Base-by-base conservation (phyloP, 1,140 invertebrate genomes). In the Protaetia brevitarsis region DNA sequence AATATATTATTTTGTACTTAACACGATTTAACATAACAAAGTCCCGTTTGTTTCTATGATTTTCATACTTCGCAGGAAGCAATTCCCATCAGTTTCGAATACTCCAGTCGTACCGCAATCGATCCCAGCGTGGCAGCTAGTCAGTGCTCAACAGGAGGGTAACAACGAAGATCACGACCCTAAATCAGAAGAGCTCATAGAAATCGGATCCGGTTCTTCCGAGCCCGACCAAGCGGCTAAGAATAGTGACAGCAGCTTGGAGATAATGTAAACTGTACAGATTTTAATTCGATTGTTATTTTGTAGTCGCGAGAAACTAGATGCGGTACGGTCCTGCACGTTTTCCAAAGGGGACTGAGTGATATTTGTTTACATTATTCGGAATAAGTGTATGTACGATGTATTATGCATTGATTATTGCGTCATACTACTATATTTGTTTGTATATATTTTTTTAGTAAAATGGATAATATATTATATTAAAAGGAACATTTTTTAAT, bases 41-140 rank as follows among this genome's bases (percentile, higher is more conserved):
- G 8, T 5, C 6, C n/a, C 5, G 31, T 26, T 13, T 26, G 37
- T 31, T 16, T 45, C 16, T 62, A 57, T 64, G n/a, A 64, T 62
- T 63, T 68, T 63, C 51, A 57, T 70, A 65, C 56, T 26, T 29
- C 76, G 58, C 72, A 88, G 88, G 69, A 91, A 89, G 77, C 89
- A 91, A 78, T 91, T 91, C 75, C 87, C 89, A 13, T 78, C 82
- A 31, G 74, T 77, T 0, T 79, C 84, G 2, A 82, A 81, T 66
- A 80, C 74, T n/a, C 79, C 83, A 7, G 82, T 86, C 2, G 85
- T 88, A 8, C 87, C 87, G 3, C 85, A 88, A 7, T 89, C 88
- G 1, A 91, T 91, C 66, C 89, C 90, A 23, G 82, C 87, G 7
- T 92, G 89, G 89, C 89, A 91, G 76, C 80, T 90, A 31, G 82